Evolutionary conservation across 1,140 invertebrate species (phyloP), one percentile per base, ranked within the genome.

Genomic region (Ganaspis sp.): DNA sequence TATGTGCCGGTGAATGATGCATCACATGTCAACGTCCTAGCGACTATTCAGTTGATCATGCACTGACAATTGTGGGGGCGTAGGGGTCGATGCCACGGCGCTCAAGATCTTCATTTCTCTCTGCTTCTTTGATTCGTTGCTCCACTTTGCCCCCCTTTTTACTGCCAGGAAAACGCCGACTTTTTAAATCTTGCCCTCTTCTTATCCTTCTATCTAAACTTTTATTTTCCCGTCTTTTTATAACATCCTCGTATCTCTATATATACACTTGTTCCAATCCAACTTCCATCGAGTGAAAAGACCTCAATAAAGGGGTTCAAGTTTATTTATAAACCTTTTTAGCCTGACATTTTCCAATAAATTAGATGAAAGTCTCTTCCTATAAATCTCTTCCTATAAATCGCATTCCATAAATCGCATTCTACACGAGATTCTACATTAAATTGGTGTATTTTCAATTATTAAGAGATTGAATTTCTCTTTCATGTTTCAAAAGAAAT

Each of bases 11-110:
- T 42, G 9, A 12, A 49, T 54, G 64, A 45, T 12, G 74, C 53
- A 77, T 78, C 76, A 58, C 76, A 80, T 88, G 87, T 88, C 87
- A 88, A 88, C 84, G 87, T 81, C 87, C 87, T 88, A 84, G 75
- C 85, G 85, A 87, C 85, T 87, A 87, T 88, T 88, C 86, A 86
- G 85, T 49, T 15, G 45, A 17, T 49, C 45, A n/a, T 58, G 21
- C 29, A 15, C 29, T 23, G 80, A 78, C 81, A 76, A 72, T 72
- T 73, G 76, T 77, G 69, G 76, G 83, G 80, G 82, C 79, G 82
- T 17, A 49, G 83, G 83, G 84, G 82, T 87, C 85, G 86, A 85
- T 86, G 84, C 79, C 80, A 75, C 81, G 75, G 54, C 75, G 78
- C 70, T 82, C 78, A 75, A 79, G 78, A 79, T 79, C 74, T 76